Evolutionary conservation across 1,140 invertebrate genomes (phyloP).

Genomic region (Sitobion miscanthi): DNA sequence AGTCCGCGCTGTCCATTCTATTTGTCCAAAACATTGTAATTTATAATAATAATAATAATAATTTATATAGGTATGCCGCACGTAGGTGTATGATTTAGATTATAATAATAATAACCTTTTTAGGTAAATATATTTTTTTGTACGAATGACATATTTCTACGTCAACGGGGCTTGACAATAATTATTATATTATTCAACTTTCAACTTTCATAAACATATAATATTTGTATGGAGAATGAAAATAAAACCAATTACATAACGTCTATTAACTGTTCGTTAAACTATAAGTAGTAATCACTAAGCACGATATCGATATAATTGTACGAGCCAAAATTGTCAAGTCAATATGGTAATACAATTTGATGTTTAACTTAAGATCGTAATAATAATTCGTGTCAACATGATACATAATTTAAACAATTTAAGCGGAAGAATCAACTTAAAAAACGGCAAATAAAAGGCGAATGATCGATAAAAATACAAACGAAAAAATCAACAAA

Average conservation of each 20-base stretch:
- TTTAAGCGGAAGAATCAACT: background rate
- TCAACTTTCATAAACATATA: background rate
- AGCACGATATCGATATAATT: no score
- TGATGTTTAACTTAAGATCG: background rate
- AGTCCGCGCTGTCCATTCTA: slow-evolving; percentile 12
- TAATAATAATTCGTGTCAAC: background rate
- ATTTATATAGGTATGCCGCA: no score
- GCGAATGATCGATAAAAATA: no score
- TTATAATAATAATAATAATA: background rate
- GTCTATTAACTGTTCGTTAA: no score
- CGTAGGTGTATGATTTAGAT: background rate
- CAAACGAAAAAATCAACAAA: background rate
- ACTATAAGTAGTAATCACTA: no score
- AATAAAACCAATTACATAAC: background rate
- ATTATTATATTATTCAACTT: background rate
- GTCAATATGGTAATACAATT: background rate
- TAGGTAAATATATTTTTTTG: no score
- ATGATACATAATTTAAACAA: background rate
- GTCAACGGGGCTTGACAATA: background rate
- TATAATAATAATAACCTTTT: background rate
- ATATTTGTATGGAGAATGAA: no score
- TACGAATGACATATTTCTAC: background rate
- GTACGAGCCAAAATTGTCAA: no score
- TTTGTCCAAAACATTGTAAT: background rate
- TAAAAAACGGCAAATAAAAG: background rate